phyloP scores from a whole-genome alignment of 2,113 vertebrate genomes.

The Pollachius pollachius region DNA sequence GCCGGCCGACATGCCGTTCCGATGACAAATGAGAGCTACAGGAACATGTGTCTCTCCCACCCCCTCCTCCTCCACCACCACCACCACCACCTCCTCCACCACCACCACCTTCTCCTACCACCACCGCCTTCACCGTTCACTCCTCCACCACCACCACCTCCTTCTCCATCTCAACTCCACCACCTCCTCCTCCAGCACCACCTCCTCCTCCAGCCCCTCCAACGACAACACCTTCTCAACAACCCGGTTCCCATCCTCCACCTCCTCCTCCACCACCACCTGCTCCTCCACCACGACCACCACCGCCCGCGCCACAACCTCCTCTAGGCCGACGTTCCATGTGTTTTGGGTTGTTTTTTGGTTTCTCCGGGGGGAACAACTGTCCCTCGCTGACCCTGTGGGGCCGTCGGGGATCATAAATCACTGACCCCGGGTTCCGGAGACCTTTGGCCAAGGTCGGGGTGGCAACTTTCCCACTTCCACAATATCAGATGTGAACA shows the following conservation, averaged over 20 bases:
- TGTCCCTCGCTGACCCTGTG: constrained; percentile 71
- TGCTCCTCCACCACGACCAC: no score
- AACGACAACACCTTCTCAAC: no score
- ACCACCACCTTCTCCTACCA: no score
- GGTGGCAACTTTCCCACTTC: constrained; percentile 92
- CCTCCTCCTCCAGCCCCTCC: no score
- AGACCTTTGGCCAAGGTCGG: constrained; percentile 90
- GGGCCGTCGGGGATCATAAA: constrained; percentile 87
- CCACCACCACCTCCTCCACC: not conserved
- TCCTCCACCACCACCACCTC: no score
- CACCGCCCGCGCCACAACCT: no score
- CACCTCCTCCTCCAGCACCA: no score
- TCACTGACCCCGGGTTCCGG: constrained; percentile 86
- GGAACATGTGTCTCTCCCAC: constrained; percentile 80
- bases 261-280: no score
- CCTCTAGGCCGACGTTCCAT: not conserved
- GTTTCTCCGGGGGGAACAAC: constrained; percentile 21
- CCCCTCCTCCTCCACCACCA: constrained; percentile 41
- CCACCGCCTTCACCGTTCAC: no score
- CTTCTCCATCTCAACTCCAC: no score
- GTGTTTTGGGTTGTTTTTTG: not conserved
- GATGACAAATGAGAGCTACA: constrained; percentile 86
- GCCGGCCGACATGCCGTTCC: constrained; percentile 91
- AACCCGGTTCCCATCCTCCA: no score
- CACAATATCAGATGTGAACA: constrained; percentile 96